Evolutionary conservation across 2,888 invertebrate species (phyloP).

Genomic region (Tanytarsus gracilentus): DNA sequence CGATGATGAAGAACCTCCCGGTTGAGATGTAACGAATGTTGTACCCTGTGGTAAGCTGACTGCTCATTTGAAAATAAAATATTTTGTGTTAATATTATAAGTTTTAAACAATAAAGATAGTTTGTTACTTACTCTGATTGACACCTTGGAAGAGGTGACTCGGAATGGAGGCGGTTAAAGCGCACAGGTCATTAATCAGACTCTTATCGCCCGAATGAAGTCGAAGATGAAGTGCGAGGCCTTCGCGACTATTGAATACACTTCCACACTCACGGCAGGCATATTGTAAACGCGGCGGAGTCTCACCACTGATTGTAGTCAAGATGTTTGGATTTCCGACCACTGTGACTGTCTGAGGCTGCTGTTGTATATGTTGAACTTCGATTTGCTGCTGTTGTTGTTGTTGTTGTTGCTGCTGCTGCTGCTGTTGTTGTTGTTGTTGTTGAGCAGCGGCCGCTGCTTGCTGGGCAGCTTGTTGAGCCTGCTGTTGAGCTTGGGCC

Average conservation of each 20-base stretch:
- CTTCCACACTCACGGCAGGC: constrained; percentile 53
- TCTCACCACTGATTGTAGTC: constrained; percentile 41
- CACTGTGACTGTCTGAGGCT: constrained; percentile 43
- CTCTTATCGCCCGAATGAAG: constrained; percentile 73
- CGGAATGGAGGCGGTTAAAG: constrained; percentile 66
- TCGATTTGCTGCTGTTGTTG: constrained; percentile 36
- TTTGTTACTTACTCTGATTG: constrained; percentile 19
- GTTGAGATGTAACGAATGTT: constrained; percentile 42
- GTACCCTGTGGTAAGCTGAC: constrained; percentile 29
- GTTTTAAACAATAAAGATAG: not conserved
- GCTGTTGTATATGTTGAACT: constrained; percentile 32
- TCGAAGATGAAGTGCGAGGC: constrained; percentile 66
- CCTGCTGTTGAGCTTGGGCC: constrained; percentile 44
- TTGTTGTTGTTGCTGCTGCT: constrained; percentile 44
- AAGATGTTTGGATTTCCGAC: constrained; percentile 42
- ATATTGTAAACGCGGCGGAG: constrained; percentile 41
- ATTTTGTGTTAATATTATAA: not conserved
- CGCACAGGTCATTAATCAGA: constrained; percentile 70
- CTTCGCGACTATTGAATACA: constrained; percentile 61
- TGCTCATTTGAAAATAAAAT: not conserved
- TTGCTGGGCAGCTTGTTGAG: too few relatives aligned
- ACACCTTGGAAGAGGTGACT: constrained; percentile 48
- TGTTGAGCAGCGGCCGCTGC: too few relatives aligned
- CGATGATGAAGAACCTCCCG: constrained; percentile 41
- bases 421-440: constrained; percentile 43